Base-by-base conservation (phyloP, 2,113 vertebrate species). In the Mionectes macconnelli region DNA sequence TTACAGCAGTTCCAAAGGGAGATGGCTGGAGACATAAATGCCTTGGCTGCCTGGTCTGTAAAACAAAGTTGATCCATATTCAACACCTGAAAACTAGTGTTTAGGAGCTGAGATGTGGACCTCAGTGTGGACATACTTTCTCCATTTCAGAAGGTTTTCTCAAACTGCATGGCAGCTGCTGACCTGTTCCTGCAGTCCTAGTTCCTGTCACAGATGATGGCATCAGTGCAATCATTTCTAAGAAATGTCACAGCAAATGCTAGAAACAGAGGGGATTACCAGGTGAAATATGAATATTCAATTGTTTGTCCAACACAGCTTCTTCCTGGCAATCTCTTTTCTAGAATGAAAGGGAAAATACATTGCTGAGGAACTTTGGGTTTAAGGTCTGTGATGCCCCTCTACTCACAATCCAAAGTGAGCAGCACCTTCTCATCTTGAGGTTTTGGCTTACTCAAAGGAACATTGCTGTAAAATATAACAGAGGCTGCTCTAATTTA, bases 401-500 rank as follows among this genome's bases (percentile, higher is more conserved):
- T 90, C 30, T 52, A 9, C 25, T 70, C 56, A 62, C 33, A 70
- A 35, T 37, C 23, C 63, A 35, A 76, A 70, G 18, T 35, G 39
- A 93, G 68, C 72, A 87, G 72, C 39, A 81, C 15, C 39, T 82
- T 84, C 81, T 63, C 39, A 35, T 81, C 80, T 67, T 82, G 4
- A 6, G 25, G 10, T 40, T 93, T 88, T 94, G 85, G 66, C 86
- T 81, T 86, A 59, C 47, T 90, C 35, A 73, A 62, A 73, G 82
- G 76, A 89, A 44, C 56, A 52, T 50, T 81, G 42, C 52, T 90
- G 39, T 70, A 83, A 96, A 92, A 93, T 67, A 8, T 42, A 78
- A 77, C 69, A 79, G 73, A 53, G 52, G 39, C 69, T 96, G 52
- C 90, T 93, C 21, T 84, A 91, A 82, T 91, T 95, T 91, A 64